Conservation (phyloP, 2,888 invertebrate genomes). For the Liopterus haemorrhoidalis region DNA sequence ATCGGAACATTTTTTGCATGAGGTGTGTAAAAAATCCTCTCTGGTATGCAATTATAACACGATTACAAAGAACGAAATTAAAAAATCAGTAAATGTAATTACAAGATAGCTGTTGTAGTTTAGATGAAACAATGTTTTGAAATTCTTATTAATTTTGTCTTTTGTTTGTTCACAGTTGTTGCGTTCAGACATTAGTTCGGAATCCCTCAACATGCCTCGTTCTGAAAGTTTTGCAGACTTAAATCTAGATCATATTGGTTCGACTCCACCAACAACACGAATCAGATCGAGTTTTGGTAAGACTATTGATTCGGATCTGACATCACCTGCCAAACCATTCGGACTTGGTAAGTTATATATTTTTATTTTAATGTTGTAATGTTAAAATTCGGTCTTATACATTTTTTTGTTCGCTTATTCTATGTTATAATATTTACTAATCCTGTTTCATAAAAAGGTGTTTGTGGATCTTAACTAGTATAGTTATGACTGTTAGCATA, state of each 20-base stretch:
- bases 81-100: too few relatives aligned
- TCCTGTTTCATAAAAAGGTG: constrained; percentile 15
- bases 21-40: too few relatives aligned
- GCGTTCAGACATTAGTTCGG: constrained; percentile 74
- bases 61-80: too few relatives aligned
- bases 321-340: constrained; percentile 68
- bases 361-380: constrained; percentile 8
- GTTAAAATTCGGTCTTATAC: background rate
- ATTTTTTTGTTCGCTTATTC: too few relatives aligned
- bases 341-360: constrained; percentile 66
- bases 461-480: constrained; percentile 17
- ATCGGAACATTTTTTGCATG: too few relatives aligned
- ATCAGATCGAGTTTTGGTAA: constrained; percentile 38
- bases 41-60: too few relatives aligned
- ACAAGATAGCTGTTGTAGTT: too few relatives aligned
- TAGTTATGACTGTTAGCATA: constrained; percentile 19
- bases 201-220: constrained; percentile 68
- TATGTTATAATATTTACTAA: constrained; percentile 17
- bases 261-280: constrained; percentile 40
- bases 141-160: too few relatives aligned
- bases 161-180: too few relatives aligned
- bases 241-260: constrained; percentile 56
- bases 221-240: constrained; percentile 82
- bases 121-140: too few relatives aligned
- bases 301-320: constrained; percentile 47